phyloP scores from a whole-genome alignment of 2,113 vertebrate genomes.

The Alethe castanea region DNA sequence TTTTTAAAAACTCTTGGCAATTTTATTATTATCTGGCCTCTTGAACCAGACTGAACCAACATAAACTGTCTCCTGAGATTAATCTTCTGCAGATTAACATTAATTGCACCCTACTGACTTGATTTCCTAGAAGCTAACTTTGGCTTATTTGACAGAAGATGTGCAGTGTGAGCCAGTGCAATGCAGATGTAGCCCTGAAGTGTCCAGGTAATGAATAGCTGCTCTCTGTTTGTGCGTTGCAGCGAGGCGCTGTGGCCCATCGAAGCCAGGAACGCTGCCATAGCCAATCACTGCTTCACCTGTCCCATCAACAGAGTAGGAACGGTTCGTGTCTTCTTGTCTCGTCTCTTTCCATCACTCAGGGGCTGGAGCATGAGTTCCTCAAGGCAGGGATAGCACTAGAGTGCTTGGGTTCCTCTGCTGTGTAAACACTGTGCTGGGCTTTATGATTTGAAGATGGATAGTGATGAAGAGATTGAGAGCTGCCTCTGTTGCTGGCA shows the following conservation, averaged over 20 bases:
- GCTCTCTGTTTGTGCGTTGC: not conserved
- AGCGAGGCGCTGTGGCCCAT: conserved; percentile 94
- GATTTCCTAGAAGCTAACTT: not conserved
- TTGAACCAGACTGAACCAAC: not conserved
- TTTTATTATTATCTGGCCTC: not conserved
- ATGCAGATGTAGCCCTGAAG: not conserved
- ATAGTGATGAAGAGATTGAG: not conserved
- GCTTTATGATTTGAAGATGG: not conserved
- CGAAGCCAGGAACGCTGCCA: conserved; percentile 94
- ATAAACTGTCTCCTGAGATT: not conserved
- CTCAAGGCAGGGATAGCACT: not conserved
- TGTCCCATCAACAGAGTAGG: conserved; percentile 96
- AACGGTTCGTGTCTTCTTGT: conserved; percentile 71
- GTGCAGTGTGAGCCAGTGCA: not conserved
- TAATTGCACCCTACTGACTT: not conserved
- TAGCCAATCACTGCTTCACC: conserved; percentile 94
- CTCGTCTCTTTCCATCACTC: not conserved
- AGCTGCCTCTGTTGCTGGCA: not conserved
- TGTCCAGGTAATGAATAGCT: not conserved
- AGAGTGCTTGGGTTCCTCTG: not conserved
- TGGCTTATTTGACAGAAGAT: not conserved
- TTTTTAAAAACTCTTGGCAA: not conserved
- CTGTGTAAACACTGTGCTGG: not conserved
- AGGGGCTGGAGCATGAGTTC: not conserved
- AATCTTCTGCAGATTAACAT: not conserved